These are phyloP conservation scores for Siniperca chuatsi DNA, from an alignment of 2,113 vertebrate species.

Conservation along the genomic window DNA sequence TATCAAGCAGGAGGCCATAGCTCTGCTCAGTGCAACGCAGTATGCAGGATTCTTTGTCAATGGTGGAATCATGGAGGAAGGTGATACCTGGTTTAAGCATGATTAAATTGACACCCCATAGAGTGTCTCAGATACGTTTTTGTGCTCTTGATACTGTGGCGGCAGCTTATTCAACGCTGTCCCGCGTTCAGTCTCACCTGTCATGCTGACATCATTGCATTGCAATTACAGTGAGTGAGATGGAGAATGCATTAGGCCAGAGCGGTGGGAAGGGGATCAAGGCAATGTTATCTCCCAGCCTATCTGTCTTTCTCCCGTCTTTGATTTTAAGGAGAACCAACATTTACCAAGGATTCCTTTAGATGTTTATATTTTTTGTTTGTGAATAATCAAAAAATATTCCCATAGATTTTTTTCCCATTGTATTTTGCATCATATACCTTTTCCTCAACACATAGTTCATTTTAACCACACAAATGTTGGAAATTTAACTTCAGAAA, in stretches of 20 bases:
- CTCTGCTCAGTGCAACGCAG: constrained; percentile 61
- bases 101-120: constrained; percentile 87
- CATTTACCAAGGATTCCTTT: neutral
- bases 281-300: constrained; percentile 41
- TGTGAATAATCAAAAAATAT: neutral
- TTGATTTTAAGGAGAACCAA: constrained; percentile 20
- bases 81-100: constrained; percentile 82
- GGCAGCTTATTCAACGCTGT: constrained; percentile 82
- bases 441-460: neutral
- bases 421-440: too few species aligned
- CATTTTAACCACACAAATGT: neutral
- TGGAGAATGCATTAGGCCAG: constrained; percentile 55
- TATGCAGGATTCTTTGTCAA: constrained; percentile 79
- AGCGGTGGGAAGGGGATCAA: constrained; percentile 45
- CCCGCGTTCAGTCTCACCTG: constrained; percentile 79
- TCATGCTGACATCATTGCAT: constrained; percentile 79
- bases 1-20: constrained; percentile 63
- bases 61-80: constrained; percentile 80
- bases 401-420: neutral
- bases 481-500: neutral
- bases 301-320: constrained; percentile 12
- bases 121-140: constrained; percentile 82
- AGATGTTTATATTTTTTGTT: neutral
- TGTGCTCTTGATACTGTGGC: constrained; percentile 76
- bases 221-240: constrained; percentile 83